Evolutionary conservation across 2,113 vertebrate genomes (phyloP), one percentile per base, ranked within the genome.

Genomic region (Clarias magur): DNA sequence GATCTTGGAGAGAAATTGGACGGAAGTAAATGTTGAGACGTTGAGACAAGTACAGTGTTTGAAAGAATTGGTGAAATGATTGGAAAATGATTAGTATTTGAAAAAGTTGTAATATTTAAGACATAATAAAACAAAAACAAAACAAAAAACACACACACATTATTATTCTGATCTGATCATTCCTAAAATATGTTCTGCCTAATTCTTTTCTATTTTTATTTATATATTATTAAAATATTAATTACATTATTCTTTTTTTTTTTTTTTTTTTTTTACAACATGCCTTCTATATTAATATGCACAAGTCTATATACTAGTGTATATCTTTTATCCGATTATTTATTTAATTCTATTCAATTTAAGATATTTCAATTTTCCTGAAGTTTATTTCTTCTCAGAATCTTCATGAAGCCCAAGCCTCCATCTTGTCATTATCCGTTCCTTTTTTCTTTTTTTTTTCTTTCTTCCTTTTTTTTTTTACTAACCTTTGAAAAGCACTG

Each of bases 401-500:
- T 80, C 8, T 19, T 57, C 1, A 0, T 30, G 9, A 30, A 34
- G 48, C 13, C 15, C 42, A 27, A 78, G 48, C 48, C 42, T 30
- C 27, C 34, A 30, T 57, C 8, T 59, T 21, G n/a, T 30, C n/a
- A 10, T 23, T 12, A 19, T 53, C 1, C 0, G 6, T 57, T 57
- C 57, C 17, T 23, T 34, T 1, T 54, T 30, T 53, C 10, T 54
- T 70, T 72, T 1, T 15, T 84, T 57, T 2, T 42, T 12, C 2
- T 17, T 34, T 48, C 48, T 48, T 48, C 48, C 48, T 48, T 23
- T 59, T 62, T 84, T 67, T 54, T 79, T 87, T 76, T 76, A 63
- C 86, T 88, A 87, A 86, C 86, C 88, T 90, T 79, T 89, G 88
- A 86, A 88, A 88, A 89, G 85, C 60, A 86, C 89, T 85, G 84